Evolutionary conservation across 2,797 vertebrate genomes (phyloP).

Genomic region (Adelosebastes latens): DNA sequence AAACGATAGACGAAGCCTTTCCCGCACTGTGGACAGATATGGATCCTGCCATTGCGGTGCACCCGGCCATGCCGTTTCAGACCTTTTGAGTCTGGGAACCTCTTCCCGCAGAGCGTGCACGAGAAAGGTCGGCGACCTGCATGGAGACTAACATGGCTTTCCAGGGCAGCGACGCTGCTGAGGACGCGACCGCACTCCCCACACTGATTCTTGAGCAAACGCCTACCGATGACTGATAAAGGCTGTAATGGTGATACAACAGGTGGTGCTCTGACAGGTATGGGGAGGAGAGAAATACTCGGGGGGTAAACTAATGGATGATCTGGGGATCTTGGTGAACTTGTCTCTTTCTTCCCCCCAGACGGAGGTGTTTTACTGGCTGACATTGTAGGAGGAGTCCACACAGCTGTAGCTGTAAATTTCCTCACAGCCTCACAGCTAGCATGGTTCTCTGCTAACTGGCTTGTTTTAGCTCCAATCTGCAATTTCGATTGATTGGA

Average conservation of each 20-base stretch:
- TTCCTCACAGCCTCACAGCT: constrained; percentile 1
- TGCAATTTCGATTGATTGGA: constrained; percentile 3
- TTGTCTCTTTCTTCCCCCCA: constrained; percentile 2
- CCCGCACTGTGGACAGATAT: constrained; percentile 77
- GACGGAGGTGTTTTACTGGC: background rate
- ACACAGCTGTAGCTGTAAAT: constrained; percentile 35
- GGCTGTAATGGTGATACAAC: constrained; percentile 68
- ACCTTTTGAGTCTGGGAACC: constrained; percentile 73
- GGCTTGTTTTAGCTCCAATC: background rate
- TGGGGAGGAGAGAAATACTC: constrained; percentile 16
- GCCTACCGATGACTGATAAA: constrained; percentile 64
- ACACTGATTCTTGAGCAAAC: constrained; percentile 77
- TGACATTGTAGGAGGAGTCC: constrained; percentile 54
- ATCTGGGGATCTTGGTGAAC: background rate
- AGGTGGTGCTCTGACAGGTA: constrained; percentile 34
- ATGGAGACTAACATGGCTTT: constrained; percentile 80
- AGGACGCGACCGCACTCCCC: constrained; percentile 79
- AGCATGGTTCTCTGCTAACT: background rate
- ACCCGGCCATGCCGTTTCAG: constrained; percentile 79
- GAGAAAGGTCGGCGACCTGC: constrained; percentile 70
- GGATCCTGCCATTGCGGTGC: constrained; percentile 76
- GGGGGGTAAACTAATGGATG: background rate
- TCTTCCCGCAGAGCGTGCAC: constrained; percentile 78
- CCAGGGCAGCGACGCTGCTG: constrained; percentile 72
- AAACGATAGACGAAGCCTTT: constrained; percentile 84